A percentile compares a stretch with the other conserved stretches of the same genome.
These are phyloP conservation scores for Leguminivora glycinivorella DNA, from an alignment of 1,140 invertebrate genomes.

Conservation along the genomic window DNA sequence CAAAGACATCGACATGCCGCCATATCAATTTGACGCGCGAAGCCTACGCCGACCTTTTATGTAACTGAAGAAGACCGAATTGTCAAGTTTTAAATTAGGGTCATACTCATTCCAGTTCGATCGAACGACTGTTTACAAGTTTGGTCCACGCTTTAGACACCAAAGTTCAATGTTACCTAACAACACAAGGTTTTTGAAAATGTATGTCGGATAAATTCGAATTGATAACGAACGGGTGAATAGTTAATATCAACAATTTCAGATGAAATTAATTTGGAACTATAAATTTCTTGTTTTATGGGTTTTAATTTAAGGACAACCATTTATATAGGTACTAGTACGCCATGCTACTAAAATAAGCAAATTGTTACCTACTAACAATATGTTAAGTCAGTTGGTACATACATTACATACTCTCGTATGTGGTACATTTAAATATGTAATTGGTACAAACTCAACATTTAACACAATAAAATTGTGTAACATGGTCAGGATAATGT, in stretches of 20 bases:
- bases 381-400: neutral
- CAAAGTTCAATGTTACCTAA: conserved; percentile 20
- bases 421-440: neutral
- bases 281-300: no score
- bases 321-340: no score
- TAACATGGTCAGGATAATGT: neutral
- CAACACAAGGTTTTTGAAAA: conserved; percentile 22
- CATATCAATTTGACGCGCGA: conserved; percentile 45
- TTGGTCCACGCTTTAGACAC: neutral
- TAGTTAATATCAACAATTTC: no score
- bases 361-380: no score
- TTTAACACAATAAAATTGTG: neutral
- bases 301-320: no score
- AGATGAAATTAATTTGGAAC: neutral
- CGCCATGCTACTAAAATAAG: no score
- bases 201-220: neutral
- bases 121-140: conserved; percentile 12
- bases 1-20: conserved; percentile 51
- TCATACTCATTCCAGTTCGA: conserved; percentile 18
- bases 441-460: neutral
- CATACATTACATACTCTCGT: neutral
- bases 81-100: conserved; percentile 30
- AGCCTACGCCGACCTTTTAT: conserved; percentile 44
- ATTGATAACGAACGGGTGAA: neutral
- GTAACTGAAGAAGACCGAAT: conserved; percentile 42